Evolutionary conservation across 2,888 invertebrate genomes (phyloP).

Genomic region (Nezara viridula): DNA sequence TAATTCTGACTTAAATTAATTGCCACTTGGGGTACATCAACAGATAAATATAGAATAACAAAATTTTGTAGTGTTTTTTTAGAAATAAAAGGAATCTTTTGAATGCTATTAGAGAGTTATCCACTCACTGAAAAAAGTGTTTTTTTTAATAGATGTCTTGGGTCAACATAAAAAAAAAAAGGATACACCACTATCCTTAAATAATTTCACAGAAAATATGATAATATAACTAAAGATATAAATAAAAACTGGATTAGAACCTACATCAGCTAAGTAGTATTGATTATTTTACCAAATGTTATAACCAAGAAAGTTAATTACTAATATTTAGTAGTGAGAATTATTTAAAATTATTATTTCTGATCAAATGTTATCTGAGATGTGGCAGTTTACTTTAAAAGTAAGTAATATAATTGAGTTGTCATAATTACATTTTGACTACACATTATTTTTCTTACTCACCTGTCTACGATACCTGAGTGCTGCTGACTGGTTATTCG

Average conservation of each 20-base stretch:
- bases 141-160: too few relatives aligned
- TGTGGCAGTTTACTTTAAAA: background rate
- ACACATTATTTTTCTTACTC: background rate
- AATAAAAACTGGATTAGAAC: too few relatives aligned
- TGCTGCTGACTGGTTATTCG: constrained; percentile 69
- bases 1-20: too few relatives aligned
- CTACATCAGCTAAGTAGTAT: background rate
- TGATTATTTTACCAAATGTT: background rate
- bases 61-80: too few relatives aligned
- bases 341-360: background rate
- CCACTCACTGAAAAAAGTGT: too few relatives aligned
- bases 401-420: background rate
- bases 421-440: background rate
- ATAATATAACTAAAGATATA: background rate
- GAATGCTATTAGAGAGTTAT: too few relatives aligned
- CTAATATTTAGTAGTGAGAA: background rate
- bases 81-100: too few relatives aligned
- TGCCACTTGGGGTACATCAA: too few relatives aligned
- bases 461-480: constrained; percentile 65
- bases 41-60: too few relatives aligned
- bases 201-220: background rate
- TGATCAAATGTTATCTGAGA: background rate
- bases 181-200: too few relatives aligned
- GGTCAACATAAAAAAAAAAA: too few relatives aligned
- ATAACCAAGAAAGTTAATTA: background rate